Evolutionary conservation across 35 echinoderm and acorn worm species (phyloP).

Genomic region (Nesometra sesokonis): DNA sequence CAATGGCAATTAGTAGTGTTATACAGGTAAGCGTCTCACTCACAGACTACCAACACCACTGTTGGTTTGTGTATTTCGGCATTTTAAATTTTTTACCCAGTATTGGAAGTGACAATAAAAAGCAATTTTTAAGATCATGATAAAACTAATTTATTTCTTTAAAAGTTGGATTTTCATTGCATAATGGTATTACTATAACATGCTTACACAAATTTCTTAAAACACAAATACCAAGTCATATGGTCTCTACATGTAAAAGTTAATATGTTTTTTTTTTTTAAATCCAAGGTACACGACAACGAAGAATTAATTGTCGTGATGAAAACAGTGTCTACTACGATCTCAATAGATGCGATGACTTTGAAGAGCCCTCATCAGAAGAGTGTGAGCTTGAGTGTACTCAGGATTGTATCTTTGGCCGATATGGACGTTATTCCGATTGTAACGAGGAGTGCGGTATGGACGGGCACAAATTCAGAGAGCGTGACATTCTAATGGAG

Average conservation of each 20-base stretch:
- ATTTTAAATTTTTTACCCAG: too few relatives aligned
- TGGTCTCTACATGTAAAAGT: neutral
- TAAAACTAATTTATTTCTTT: too few relatives aligned
- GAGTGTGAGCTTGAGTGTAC: slow-evolving; percentile 53
- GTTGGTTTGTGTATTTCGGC: too few relatives aligned
- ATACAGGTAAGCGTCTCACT: too few relatives aligned
- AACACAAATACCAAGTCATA: too few relatives aligned
- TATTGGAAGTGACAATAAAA: too few relatives aligned
- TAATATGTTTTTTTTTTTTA: neutral
- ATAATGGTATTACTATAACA: too few relatives aligned
- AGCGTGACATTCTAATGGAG: slow-evolving; percentile 29
- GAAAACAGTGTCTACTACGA: slow-evolving; percentile 2
- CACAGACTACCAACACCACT: too few relatives aligned
- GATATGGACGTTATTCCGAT: slow-evolving; percentile 43
- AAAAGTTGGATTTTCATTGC: too few relatives aligned
- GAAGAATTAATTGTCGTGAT: slow-evolving; percentile 49
- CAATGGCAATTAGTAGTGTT: too few relatives aligned
- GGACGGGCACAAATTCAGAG: slow-evolving; percentile 37
- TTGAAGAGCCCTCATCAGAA: slow-evolving; percentile 22
- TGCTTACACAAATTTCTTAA: too few relatives aligned
- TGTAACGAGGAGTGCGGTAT: slow-evolving; percentile 60
- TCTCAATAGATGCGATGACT: slow-evolving; percentile 30
- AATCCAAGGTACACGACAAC: slow-evolving; percentile 48
- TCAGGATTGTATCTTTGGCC: slow-evolving; percentile 44
- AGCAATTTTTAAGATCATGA: too few relatives aligned